A percentile compares a stretch with the other conserved stretches of the same genome.
phyloP scores from a whole-genome alignment of 2,888 invertebrate genomes.

The Parnassius glacialis region DNA sequence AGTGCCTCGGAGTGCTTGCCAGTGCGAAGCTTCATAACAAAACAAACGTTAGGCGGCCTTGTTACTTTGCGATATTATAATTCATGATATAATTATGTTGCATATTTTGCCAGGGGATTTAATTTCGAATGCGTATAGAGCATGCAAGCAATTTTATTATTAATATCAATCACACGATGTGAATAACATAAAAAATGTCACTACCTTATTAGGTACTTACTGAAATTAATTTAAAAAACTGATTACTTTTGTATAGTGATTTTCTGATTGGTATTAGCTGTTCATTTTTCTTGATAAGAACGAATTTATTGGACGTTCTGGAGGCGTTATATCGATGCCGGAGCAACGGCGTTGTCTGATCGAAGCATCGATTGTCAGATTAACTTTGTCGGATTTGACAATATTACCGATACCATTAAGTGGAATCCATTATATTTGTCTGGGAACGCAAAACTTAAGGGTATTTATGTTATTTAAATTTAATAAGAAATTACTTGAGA shows the following conservation, averaged over 20 bases:
- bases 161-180: constrained; percentile 13
- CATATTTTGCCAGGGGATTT: background rate
- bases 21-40: too few species aligned
- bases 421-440: constrained; percentile 14
- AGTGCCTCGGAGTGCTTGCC: too few species aligned
- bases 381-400: constrained; percentile 28
- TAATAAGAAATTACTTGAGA: too few species aligned
- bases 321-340: constrained; percentile 19
- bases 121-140: too few species aligned
- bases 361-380: constrained; percentile 24
- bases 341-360: constrained; percentile 9
- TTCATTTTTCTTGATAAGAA: constrained; percentile 24
- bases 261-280: constrained; percentile 25
- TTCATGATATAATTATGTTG: constrained; percentile 44
- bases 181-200: constrained; percentile 14
- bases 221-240: constrained; percentile 15
- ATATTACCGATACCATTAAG: constrained; percentile 25
- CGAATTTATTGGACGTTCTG: constrained; percentile 23
- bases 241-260: constrained; percentile 18
- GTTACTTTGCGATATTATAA: constrained; percentile 49
- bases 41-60: constrained; percentile 49
- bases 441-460: constrained; percentile 11
- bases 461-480: constrained; percentile 7
- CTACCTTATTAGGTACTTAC: constrained; percentile 11
- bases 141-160: background rate